These are phyloP conservation scores for Aspidoscelis tigris DNA, from an alignment of 2,113 vertebrate species.

Conservation along the genomic window DNA sequence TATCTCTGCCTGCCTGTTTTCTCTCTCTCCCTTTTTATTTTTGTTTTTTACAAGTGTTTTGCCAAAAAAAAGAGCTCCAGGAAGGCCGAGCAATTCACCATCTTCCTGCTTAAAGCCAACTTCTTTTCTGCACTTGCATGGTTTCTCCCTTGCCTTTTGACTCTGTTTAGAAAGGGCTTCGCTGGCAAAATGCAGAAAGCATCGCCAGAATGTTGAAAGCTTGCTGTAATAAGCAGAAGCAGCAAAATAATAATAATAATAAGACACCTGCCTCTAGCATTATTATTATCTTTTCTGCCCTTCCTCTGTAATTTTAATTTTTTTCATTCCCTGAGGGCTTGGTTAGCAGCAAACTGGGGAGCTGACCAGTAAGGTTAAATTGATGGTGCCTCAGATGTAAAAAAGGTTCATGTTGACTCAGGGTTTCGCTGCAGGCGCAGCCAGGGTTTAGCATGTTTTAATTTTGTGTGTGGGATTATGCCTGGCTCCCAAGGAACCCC, in stretches of 20 bases:
- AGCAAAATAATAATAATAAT: not conserved
- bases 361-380: accelerated
- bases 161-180: not conserved
- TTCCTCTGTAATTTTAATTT: no score
- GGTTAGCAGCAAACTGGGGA: not conserved
- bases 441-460: not conserved
- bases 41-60: not conserved
- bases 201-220: conserved; percentile 53
- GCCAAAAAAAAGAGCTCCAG: conserved; percentile 11
- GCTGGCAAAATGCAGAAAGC: not conserved
- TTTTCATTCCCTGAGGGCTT: no score
- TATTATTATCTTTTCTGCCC: no score
- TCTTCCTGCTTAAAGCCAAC: conserved; percentile 31
- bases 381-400: accelerated
- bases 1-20: no score
- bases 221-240: not conserved
- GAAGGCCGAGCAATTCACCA: not conserved
- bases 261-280: no score
- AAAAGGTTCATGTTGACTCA: no score
- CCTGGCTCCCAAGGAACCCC: not conserved
- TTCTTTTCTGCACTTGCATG: conserved; percentile 42
- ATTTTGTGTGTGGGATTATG: not conserved
- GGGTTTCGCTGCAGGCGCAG: not conserved
- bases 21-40: not conserved
- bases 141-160: not conserved